Percentiles rank a stretch among this genome's conserved stretches.
These are phyloP conservation scores for Arbacia lixula DNA, from an alignment of 53 echinoderm and acorn worm genomes.

Conservation along the genomic window DNA sequence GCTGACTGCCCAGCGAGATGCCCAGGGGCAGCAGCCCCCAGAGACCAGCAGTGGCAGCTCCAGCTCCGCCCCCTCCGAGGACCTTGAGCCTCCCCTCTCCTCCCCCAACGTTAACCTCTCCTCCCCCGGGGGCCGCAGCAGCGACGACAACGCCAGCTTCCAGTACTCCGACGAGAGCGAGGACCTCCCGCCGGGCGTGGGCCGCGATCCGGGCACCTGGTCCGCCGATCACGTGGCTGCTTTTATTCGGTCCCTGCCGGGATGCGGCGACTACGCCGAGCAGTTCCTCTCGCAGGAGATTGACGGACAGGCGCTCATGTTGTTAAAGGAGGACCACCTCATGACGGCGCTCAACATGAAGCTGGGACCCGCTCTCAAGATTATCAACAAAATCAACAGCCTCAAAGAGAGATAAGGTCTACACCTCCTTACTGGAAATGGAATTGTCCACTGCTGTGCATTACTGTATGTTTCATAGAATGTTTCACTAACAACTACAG, in stretches of 20 bases:
- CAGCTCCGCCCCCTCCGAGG: slow-evolving; percentile 72
- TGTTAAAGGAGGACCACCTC: slow-evolving; percentile 95
- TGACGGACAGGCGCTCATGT: slow-evolving; percentile 97
- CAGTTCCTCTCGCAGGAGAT: slow-evolving; percentile 96
- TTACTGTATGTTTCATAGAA: no score
- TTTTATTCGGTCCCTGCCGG: slow-evolving; percentile 90
- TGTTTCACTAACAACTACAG: no score
- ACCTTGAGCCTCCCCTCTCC: slow-evolving; percentile 58
- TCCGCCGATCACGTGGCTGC: slow-evolving; percentile 78
- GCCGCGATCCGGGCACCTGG: slow-evolving; percentile 81
- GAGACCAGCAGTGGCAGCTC: slow-evolving; percentile 66
- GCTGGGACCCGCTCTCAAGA: slow-evolving; percentile 95
- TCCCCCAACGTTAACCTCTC: slow-evolving; percentile 71
- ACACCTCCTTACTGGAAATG: not conserved
- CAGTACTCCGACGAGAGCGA: slow-evolving; percentile 78
- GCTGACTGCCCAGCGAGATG: slow-evolving; percentile 7
- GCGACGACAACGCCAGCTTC: slow-evolving; percentile 70
- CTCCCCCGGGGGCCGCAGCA: slow-evolving; percentile 56
- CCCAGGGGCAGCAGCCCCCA: not conserved
- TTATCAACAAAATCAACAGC: slow-evolving; percentile 82
- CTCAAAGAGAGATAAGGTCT: slow-evolving; percentile 69
- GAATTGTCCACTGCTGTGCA: not conserved
- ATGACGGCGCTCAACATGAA: slow-evolving; percentile 99
- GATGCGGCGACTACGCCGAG: slow-evolving; percentile 91
- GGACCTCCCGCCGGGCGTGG: slow-evolving; percentile 68